A percentile compares a stretch with the other conserved stretches of the same genome.
Conservation (phyloP, 2,797 vertebrate species). For the Delichon dasypus region DNA sequence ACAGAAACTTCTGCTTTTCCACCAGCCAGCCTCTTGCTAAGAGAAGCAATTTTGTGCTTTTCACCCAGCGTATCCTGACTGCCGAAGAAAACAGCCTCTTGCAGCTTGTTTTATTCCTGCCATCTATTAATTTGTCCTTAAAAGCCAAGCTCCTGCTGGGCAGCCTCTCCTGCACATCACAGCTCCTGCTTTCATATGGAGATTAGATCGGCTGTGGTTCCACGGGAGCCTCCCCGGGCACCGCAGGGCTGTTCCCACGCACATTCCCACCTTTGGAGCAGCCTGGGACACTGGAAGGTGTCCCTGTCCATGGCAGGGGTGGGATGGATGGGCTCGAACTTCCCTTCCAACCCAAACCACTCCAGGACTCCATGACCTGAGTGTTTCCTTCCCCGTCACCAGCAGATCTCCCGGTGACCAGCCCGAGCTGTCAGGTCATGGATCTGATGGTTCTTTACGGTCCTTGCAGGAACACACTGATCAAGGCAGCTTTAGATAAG, state of each 20-base stretch:
- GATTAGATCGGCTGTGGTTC: background rate
- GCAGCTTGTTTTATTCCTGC: background rate
- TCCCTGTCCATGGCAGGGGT: background rate
- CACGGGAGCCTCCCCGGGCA: rapidly evolving
- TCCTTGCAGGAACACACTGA: background rate
- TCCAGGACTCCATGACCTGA: background rate
- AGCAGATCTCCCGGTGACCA: background rate
- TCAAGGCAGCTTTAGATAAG: background rate
- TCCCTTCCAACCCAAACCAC: background rate
- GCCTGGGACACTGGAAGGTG: rapidly evolving
- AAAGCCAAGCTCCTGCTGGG: background rate
- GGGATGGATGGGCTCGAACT: rapidly evolving
- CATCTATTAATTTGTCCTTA: background rate
- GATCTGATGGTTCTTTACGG: background rate
- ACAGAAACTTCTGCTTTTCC: background rate
- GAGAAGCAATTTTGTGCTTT: background rate
- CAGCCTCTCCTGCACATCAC: background rate
- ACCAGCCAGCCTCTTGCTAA: background rate
- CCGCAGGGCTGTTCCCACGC: background rate
- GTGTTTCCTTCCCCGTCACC: background rate
- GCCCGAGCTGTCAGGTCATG: background rate
- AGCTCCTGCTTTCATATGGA: background rate
- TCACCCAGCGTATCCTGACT: background rate
- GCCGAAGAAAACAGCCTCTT: background rate
- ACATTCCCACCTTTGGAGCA: background rate